Conservation (phyloP, 2,888 invertebrate species). For the Tillus elongatus region DNA sequence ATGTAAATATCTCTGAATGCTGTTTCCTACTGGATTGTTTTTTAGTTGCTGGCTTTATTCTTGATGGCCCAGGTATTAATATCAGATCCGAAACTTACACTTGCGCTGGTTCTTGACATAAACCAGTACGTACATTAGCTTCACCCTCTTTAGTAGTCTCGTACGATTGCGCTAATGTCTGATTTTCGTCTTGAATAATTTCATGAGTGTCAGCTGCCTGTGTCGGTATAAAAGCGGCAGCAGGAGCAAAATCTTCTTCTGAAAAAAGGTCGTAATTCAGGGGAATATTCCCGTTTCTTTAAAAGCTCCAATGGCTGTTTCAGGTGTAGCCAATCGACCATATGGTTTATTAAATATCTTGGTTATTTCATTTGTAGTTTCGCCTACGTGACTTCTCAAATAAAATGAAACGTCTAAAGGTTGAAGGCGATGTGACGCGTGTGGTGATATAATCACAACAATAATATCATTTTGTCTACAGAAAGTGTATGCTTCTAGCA, state of each 20-base stretch:
- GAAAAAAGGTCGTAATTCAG: conserved; percentile 1
- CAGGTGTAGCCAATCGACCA: conserved; percentile 3
- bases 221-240: too few species aligned
- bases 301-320: conserved; percentile 7
- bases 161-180: too few species aligned
- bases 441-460: conserved; percentile 17
- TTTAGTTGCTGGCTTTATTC: too few species aligned
- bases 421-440: conserved; percentile 19
- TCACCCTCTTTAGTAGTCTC: too few species aligned
- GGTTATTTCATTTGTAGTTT: conserved; percentile 1
- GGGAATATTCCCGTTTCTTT: conserved; percentile 6
- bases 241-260: conserved; percentile 5
- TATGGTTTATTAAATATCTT: conserved; percentile 4
- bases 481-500: conserved; percentile 15
- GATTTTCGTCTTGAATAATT: too few species aligned
- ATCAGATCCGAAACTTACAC: too few species aligned
- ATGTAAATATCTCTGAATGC: too few species aligned
- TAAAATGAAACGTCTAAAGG: conserved; percentile 19
- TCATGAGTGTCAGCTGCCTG: too few species aligned
- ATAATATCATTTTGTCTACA: conserved; percentile 17
- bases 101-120: too few species aligned
- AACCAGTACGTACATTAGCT: too few species aligned
- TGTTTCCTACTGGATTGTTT: too few species aligned
- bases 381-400: conserved; percentile 8
- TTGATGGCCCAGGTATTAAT: too few species aligned